Conservation (phyloP, 2,888 invertebrate species). For the Kuschelorhynchus macadamiae region DNA sequence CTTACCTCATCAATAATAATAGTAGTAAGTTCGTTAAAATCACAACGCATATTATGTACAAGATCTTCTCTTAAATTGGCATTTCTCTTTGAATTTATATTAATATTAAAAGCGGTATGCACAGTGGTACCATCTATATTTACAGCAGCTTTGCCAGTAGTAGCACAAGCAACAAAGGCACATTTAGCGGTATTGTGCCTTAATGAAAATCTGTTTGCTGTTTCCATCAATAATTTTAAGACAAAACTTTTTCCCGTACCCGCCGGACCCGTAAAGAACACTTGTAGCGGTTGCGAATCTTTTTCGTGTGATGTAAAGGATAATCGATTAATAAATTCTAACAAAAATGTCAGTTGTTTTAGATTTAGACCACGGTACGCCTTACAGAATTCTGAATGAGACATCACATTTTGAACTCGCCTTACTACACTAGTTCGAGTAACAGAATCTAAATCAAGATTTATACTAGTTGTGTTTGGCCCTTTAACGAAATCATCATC, state of each 20-base stretch:
- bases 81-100: slow-evolving; percentile 16
- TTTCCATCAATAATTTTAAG: slow-evolving; percentile 52
- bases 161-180: slow-evolving; percentile 39
- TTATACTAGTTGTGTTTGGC: too few relatives aligned
- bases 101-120: slow-evolving; percentile 45
- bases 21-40: slow-evolving; percentile 27
- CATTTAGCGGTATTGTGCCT: slow-evolving; percentile 51
- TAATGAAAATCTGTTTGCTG: slow-evolving; percentile 6
- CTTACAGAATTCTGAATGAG: not conserved
- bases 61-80: not conserved
- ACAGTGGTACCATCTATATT: slow-evolving; percentile 63
- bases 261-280: slow-evolving; percentile 7
- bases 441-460: slow-evolving; percentile 3
- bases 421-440: not conserved
- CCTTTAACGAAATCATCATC: too few relatives aligned
- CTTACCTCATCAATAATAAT: slow-evolving; percentile 54
- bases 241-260: slow-evolving; percentile 59
- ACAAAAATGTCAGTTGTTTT: not conserved
- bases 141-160: slow-evolving; percentile 61
- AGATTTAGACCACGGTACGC: not conserved
- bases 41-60: slow-evolving; percentile 33
- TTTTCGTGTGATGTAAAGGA: slow-evolving; percentile 1
- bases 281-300: slow-evolving; percentile 7
- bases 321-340: not conserved
- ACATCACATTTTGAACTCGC: not conserved